phyloP scores from a whole-genome alignment of 2,888 invertebrate species.

The Platycnemis pennipes region DNA sequence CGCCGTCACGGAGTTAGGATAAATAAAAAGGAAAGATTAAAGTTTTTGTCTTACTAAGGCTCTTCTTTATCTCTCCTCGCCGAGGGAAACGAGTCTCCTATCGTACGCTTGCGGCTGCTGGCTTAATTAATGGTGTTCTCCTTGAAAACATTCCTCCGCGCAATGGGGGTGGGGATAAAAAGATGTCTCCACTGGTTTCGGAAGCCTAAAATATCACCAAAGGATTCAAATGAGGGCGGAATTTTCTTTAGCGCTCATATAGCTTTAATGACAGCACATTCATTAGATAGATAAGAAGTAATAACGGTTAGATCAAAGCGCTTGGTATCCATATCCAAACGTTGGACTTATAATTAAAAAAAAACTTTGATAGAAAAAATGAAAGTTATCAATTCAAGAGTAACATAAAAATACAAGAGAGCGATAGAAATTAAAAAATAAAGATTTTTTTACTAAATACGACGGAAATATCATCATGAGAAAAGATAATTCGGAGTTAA shows the following conservation, averaged over 20 bases:
- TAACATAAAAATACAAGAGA: too few species aligned
- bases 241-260: not conserved
- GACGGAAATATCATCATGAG: too few species aligned
- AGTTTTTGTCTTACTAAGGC: conserved; percentile 5
- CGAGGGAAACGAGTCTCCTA: not conserved
- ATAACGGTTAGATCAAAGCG: too few species aligned
- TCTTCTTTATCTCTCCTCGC: not conserved
- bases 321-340: too few species aligned
- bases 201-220: not conserved
- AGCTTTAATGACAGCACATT: too few species aligned
- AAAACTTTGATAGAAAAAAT: too few species aligned
- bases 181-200: not conserved
- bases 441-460: too few species aligned
- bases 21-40: conserved; percentile 12
- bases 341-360: too few species aligned
- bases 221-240: not conserved
- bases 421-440: too few species aligned
- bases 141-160: not conserved
- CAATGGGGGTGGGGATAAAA: not conserved
- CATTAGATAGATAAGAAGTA: too few species aligned
- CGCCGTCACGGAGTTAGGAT: not conserved
- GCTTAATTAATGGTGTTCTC: not conserved
- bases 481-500: too few species aligned
- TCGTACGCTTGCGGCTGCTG: not conserved
- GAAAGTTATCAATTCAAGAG: too few species aligned